Evolutionary conservation across 2,888 invertebrate species (phyloP), one percentile per base, ranked within the genome.

Genomic region (Tryphoninae sp.): DNA sequence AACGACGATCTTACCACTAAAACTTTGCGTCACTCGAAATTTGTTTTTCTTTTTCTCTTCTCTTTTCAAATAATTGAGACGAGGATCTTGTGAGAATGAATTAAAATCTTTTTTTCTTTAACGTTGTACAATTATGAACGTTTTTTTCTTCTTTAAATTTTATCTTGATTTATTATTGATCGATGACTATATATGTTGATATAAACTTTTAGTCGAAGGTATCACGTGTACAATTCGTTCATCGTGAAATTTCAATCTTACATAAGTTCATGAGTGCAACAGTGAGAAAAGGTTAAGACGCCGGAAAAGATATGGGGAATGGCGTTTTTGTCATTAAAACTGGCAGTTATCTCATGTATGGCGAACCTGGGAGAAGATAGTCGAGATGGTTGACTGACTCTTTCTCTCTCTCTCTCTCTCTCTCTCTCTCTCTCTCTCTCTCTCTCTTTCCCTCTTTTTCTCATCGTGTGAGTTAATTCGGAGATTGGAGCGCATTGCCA

Each of bases 271-370:
- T 1, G 45, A 45, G 11, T 45, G 13, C 13, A 45, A 2, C 9
- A 45, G 45, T 33, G 49, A 72, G 61, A 61, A 61, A 62, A n/a
- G 71, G 42, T 71, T 45, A 58, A 8, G 6, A 1, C n/a, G 4
- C 42, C 1, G 72, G 61, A 53, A 53, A 69, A 69, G 55, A 55
- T 55, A 16, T 13, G 22, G 7, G 33, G 53, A 68, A 68, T 33
- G 58, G 58, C 7, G 45, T 58, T 42, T 71, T 69, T 71, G 71
- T 71, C 71, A 71, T 71, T 71, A 71, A 71, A 40, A 26, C 26
- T 26, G 59, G 26, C 23, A 59, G 59, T 59, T 59, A 11, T 11
- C 26, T 13, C 23, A 26, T 11, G 59, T 26, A 59, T 22, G 23
- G 33, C 6, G 16, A 55, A n/a, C 2, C 13, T 19, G 11, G 11